Base-by-base conservation (phyloP, 2,797 vertebrate species). In the Lepilemur ruficaudatus region DNA sequence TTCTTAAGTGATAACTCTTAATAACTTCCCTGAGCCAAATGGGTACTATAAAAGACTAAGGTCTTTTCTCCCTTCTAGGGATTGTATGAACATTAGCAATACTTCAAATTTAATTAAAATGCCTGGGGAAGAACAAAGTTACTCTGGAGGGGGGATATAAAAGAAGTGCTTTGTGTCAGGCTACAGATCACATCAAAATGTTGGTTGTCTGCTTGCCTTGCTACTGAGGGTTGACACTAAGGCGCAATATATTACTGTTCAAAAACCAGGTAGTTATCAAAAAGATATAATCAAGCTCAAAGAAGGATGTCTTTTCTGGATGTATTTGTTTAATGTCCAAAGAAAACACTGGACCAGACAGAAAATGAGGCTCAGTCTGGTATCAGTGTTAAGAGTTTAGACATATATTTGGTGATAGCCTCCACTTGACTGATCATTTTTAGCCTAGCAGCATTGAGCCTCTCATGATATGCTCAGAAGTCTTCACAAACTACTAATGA, bases 41-140 rank as follows among this genome's bases (percentile, higher is more conserved):
- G 13, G 1, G 50, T 43, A 81, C 61, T 30, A 2, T 46, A 25
- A 78, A 18, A 63, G 52, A 94, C 10, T 17, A 28, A 57, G 4
- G 6, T 41, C 48, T 87, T 61, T n/a, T 67, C 0, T 69, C 65
- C 81, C n/a, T 57, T 55, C 15, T 38, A 52, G 46, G 3, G 2
- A 59, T 63, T 18, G 10, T 52, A 69, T 28, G 28, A 82, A 72
- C 25, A 67, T 17, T 46, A 80, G 17, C 28, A 30, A 73, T 25
- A 4, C 46, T 89, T 82, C 20, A 55, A 55, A 55, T 55, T 55
- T 91, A 75, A 94, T 84, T 93, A 79, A 89, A 93, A 76, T 93
- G 55, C 52, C 15, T 18, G 63, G 1, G 20, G 13, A 79, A 92
- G 30, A 80, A 55, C 80, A 63, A 81, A 90, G 28, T 89, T 88